phyloP scores from a whole-genome alignment of 2,113 vertebrate genomes.

The Sorex araneus region DNA sequence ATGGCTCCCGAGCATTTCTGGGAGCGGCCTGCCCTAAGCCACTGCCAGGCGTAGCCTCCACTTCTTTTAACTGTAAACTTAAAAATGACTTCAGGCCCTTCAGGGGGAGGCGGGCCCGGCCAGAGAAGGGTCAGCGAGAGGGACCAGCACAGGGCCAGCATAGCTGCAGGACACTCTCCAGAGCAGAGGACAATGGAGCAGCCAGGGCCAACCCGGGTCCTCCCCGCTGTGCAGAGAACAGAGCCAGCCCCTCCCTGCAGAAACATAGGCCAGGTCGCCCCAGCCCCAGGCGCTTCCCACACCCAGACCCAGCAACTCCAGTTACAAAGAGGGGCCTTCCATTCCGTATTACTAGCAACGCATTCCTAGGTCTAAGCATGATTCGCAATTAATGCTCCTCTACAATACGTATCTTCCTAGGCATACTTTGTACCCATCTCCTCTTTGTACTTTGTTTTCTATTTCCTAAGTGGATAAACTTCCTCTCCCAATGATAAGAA shows the following conservation, averaged over 20 bases:
- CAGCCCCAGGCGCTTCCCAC: fast-evolving
- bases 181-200: neutral
- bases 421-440: neutral
- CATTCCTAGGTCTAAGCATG: too few relatives aligned
- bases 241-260: neutral
- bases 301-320: too few relatives aligned
- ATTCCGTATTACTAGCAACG: too few relatives aligned
- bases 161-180: neutral
- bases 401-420: neutral
- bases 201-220: neutral
- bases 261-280: too few relatives aligned
- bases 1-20: too few relatives aligned
- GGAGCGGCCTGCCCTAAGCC: too few relatives aligned
- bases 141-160: neutral
- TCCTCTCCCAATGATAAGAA: neutral
- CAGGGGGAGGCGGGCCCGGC: neutral
- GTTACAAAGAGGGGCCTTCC: neutral
- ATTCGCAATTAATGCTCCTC: too few relatives aligned
- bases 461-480: neutral
- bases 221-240: neutral
- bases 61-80: too few relatives aligned
- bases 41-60: too few relatives aligned
- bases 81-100: too few relatives aligned
- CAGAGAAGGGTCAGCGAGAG: neutral
- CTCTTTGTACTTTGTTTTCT: neutral